Conservation (phyloP, 2,113 vertebrate species). For the Coturnix japonica region DNA sequence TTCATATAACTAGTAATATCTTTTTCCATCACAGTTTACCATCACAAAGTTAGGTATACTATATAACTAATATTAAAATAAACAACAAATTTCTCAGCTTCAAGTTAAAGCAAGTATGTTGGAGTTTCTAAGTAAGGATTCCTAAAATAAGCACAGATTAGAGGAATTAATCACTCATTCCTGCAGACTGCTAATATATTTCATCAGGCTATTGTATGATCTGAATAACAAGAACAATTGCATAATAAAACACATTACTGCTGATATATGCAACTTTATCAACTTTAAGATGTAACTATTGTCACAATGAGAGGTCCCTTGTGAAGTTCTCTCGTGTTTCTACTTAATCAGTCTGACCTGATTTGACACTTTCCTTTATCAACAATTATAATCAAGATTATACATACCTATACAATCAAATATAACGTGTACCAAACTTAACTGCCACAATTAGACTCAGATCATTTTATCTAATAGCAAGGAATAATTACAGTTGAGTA, state of each 20-base stretch:
- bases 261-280: constrained; percentile 77
- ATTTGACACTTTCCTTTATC: constrained; percentile 16
- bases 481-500: constrained; percentile 21
- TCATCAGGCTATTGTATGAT: constrained; percentile 78
- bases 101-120: constrained; percentile 68
- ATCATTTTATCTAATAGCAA: not conserved
- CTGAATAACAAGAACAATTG: constrained; percentile 81
- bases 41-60: constrained; percentile 37
- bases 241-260: constrained; percentile 79
- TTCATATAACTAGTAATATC: not conserved
- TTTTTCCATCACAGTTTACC: constrained; percentile 8
- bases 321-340: not conserved
- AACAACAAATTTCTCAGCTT: constrained; percentile 45
- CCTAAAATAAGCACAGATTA: constrained; percentile 74
- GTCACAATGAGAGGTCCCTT: constrained; percentile 42
- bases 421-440: not conserved
- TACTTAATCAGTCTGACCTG: not conserved
- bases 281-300: constrained; percentile 65
- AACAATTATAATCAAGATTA: not conserved
- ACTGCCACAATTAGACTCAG: constrained; percentile 23
- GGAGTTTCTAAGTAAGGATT: constrained; percentile 74
- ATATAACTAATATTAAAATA: constrained; percentile 33
- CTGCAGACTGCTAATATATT: constrained; percentile 79
- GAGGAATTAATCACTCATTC: constrained; percentile 81
- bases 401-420: not conserved